These are phyloP conservation scores for Grapholita molesta DNA, from an alignment of 1,140 invertebrate species.

Conservation along the genomic window DNA sequence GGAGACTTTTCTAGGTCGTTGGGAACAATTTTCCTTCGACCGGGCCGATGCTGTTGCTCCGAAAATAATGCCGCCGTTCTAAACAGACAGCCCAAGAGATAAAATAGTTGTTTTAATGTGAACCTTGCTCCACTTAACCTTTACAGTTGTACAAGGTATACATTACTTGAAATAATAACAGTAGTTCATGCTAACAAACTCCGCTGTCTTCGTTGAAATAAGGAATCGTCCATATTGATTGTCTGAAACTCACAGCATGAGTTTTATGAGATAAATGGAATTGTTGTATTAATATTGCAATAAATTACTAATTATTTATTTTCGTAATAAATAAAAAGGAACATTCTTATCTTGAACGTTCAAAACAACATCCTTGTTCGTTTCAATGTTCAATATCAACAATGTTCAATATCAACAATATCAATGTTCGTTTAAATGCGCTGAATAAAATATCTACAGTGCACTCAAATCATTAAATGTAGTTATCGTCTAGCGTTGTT, in stretches of 20 bases:
- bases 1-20: slow-evolving; percentile 39
- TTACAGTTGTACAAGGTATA: slow-evolving; percentile 18
- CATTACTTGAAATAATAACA: background rate
- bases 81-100: slow-evolving; percentile 30
- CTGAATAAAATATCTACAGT: background rate
- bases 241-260: background rate
- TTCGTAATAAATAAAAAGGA: background rate
- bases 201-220: background rate
- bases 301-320: background rate
- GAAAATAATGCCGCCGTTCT: slow-evolving; percentile 23
- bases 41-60: slow-evolving; percentile 25
- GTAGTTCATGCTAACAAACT: background rate
- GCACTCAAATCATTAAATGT: background rate
- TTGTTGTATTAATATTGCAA: background rate
- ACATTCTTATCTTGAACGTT: background rate
- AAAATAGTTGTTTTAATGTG: slow-evolving; percentile 20
- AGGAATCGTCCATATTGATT: background rate
- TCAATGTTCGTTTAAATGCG: background rate
- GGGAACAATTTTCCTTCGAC: slow-evolving; percentile 25
- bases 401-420: no score
- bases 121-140: slow-evolving; percentile 29
- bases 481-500: background rate
- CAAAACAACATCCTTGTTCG: background rate
- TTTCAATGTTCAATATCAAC: no score
- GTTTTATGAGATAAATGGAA: background rate